These are phyloP conservation scores for Alces alces DNA, from an alignment of 2,113 vertebrate genomes.

Conservation along the genomic window DNA sequence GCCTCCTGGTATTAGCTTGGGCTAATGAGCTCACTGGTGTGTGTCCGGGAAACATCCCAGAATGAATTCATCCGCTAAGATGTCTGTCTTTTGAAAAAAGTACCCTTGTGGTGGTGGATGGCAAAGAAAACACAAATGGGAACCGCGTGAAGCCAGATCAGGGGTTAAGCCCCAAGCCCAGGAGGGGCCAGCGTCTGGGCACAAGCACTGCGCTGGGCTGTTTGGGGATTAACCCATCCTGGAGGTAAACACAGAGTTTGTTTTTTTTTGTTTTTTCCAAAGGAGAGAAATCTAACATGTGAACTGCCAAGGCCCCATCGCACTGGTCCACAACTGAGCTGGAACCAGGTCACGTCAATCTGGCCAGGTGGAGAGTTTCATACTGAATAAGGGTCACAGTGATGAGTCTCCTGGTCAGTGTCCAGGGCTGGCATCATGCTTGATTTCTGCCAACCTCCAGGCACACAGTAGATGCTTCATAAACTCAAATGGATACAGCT, in stretches of 20 bases:
- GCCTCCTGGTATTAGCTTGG: background rate
- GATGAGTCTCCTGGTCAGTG: background rate
- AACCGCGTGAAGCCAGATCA: conserved; percentile 12
- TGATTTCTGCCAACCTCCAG: background rate
- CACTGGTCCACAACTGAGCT: background rate
- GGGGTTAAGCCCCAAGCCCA: background rate
- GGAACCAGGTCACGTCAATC: background rate
- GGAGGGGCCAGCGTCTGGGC: conserved; percentile 2
- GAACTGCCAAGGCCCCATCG: background rate
- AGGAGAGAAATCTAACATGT: background rate
- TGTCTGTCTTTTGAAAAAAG: conserved; percentile 55
- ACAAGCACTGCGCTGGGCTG: background rate
- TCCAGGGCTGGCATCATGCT: background rate
- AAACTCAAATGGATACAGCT: background rate
- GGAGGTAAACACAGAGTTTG: background rate
- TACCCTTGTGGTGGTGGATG: conserved; percentile 23
- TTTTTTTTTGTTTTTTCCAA: background rate
- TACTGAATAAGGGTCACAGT: background rate
- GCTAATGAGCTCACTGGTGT: conserved; percentile 48
- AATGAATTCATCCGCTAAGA: conserved; percentile 12
- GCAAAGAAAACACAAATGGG: conserved; percentile 32
- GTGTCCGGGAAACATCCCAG: conserved; percentile 55
- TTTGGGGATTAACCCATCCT: conserved; percentile 28
- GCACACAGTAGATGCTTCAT: background rate
- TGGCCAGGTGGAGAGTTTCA: background rate